Conservation (phyloP, 2,113 vertebrate genomes). For the Myotis brandtii region DNA sequence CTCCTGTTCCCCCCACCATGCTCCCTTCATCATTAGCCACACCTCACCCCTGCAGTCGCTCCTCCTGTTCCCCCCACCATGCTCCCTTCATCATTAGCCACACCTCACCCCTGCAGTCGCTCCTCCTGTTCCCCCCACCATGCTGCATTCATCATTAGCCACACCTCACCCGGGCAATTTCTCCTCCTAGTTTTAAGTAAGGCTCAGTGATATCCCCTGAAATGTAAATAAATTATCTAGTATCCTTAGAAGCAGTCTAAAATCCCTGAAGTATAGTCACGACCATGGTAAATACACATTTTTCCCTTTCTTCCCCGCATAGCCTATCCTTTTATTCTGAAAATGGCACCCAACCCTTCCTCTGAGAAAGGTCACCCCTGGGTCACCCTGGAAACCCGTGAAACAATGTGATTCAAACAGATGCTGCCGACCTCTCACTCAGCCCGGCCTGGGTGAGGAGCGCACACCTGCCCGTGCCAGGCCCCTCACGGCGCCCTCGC, state of each 20-base stretch:
- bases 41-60: no score
- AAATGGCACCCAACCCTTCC: background rate
- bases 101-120: no score
- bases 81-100: no score
- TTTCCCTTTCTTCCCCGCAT: background rate
- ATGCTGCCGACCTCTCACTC: background rate
- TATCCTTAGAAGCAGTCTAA: background rate
- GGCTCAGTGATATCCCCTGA: background rate
- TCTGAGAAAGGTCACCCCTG: background rate
- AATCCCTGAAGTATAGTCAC: background rate
- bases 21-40: no score
- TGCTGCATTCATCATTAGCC: background rate
- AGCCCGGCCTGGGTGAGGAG: no score
- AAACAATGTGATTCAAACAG: background rate
- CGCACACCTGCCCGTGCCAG: background rate
- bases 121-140: no score
- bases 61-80: no score
- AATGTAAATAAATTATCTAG: constrained; percentile 33
- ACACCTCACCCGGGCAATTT: background rate
- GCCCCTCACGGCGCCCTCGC: background rate
- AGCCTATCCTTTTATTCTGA: background rate
- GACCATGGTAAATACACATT: background rate
- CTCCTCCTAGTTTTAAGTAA: background rate
- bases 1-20: no score
- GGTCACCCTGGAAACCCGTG: background rate